These are phyloP conservation scores for Andrena camellia DNA, from an alignment of 2,888 invertebrate species.

Conservation along the genomic window DNA sequence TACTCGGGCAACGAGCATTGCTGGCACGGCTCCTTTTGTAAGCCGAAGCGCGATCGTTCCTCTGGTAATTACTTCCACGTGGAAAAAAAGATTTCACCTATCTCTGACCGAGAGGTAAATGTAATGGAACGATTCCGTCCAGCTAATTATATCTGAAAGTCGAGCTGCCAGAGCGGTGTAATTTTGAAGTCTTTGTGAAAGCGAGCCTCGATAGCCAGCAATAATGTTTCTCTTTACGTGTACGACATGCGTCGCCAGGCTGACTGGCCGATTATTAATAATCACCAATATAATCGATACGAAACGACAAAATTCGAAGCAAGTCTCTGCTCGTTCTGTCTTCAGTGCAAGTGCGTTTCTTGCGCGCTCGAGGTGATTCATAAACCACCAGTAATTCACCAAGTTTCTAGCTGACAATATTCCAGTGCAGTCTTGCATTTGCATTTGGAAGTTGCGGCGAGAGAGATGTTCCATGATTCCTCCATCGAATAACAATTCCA, in stretches of 20 bases:
- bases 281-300: slow-evolving; percentile 8
- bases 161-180: slow-evolving; percentile 10
- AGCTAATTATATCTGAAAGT: slow-evolving; percentile 48
- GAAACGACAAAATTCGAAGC: too few relatives aligned
- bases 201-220: slow-evolving; percentile 14
- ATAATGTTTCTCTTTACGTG: slow-evolving; percentile 25
- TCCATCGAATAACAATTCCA: too few relatives aligned
- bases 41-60: slow-evolving; percentile 12
- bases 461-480: too few relatives aligned
- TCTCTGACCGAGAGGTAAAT: slow-evolving; percentile 15
- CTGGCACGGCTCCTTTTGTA: slow-evolving; percentile 2
- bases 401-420: too few relatives aligned
- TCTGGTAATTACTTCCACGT: slow-evolving; percentile 25
- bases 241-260: background rate
- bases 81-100: slow-evolving; percentile 17
- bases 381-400: too few relatives aligned
- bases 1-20: slow-evolving; percentile 15
- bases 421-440: too few relatives aligned
- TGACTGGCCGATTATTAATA: slow-evolving; percentile 42
- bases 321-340: too few relatives aligned
- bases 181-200: slow-evolving; percentile 40
- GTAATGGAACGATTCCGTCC: slow-evolving; percentile 29
- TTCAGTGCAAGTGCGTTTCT: too few relatives aligned
- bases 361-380: too few relatives aligned
- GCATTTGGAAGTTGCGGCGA: too few relatives aligned